Percentiles rank a stretch among this genome's conserved stretches.
phyloP scores from a whole-genome alignment of 92 coral and sea anemone genomes.

The Ricordea florida region DNA sequence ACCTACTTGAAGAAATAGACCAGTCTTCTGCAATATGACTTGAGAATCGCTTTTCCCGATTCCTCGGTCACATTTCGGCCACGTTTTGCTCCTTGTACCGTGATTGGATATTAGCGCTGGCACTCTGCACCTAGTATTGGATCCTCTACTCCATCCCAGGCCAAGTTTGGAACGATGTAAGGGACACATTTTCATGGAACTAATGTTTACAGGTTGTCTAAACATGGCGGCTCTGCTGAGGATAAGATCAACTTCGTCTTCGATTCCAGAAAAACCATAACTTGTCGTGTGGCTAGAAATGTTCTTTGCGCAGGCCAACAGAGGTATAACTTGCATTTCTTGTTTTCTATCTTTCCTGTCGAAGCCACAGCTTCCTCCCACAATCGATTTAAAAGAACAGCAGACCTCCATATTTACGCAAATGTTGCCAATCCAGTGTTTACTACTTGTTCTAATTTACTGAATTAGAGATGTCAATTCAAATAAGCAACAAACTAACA shows the following conservation, averaged over 20 bases:
- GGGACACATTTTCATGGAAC: conserved; percentile 25
- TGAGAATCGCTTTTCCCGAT: too few relatives aligned
- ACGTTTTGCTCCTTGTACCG: conserved; percentile 27
- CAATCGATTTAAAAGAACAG: too few relatives aligned
- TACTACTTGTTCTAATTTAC: too few relatives aligned
- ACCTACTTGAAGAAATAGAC: conserved; percentile 43
- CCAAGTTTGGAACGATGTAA: conserved; percentile 47
- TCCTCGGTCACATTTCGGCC: conserved; percentile 53
- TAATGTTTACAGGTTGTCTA: conserved; percentile 20
- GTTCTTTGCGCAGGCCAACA: conserved; percentile 24
- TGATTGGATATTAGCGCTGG: conserved; percentile 31
- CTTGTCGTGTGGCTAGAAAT: too few relatives aligned
- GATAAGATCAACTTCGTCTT: too few relatives aligned
- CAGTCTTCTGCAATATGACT: conserved; percentile 12
- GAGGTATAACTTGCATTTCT: too few relatives aligned
- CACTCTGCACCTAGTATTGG: conserved; percentile 5
- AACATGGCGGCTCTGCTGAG: conserved; percentile 26
- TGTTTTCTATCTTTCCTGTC: too few relatives aligned
- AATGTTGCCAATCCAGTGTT: too few relatives aligned
- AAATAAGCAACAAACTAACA: too few relatives aligned
- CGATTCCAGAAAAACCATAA: conserved; percentile 11
- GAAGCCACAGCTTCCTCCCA: too few relatives aligned
- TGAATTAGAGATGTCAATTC: too few relatives aligned
- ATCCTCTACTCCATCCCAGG: conserved; percentile 48
- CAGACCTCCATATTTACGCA: too few relatives aligned